Evolutionary conservation across 1,140 invertebrate genomes (phyloP), one percentile per base, ranked within the genome.

Genomic region (Brevipalpus yothersi): DNA sequence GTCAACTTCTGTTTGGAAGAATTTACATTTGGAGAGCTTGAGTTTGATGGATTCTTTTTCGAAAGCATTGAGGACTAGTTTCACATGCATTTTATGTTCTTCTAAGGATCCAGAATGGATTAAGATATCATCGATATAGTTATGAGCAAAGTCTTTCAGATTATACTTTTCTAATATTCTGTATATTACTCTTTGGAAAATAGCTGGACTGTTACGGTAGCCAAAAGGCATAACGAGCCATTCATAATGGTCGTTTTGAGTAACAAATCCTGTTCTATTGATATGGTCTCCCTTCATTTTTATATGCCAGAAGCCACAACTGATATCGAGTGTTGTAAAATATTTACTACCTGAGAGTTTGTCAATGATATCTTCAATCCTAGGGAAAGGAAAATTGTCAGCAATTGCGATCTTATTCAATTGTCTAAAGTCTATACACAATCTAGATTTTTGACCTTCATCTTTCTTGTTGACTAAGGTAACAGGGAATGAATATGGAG

Each of bases 41-140:
- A n/a, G n/a, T n/a, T n/a, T n/a, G n/a, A n/a, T n/a, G n/a, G n/a
- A n/a, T n/a, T n/a, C n/a, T n/a, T n/a, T n/a, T 7, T 21, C 11
- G 12, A 66, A 40, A 15, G 45, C 17, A 0, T 31, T 4, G 17
- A 64, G 58, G 11, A 63, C 40, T 13, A 45, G 13, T 11, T 43
- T 17, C 2, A 64, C 40, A 13, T 41, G 47, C 8, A 56, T 41
- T 2, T 53, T 19, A 41, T 66, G 63, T 39, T 63, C 61, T 1
- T 64, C 40, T 23, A 64, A 65, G 11, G 63, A 62, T 56, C 17
- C 59, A n/a, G 61, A 58, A 58, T 56, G 60, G 15, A 68, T 47
- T 15, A 68, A 41, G 12, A 68, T 62, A 41, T 69, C 65, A 42
- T 69, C 67, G 0, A 69, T 15, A 47, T 67, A 69, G 8, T 57